A percentile compares a stretch with the other conserved stretches of the same genome.
Conservation (phyloP, 2,888 invertebrate species). For the Geophilus truncorum region DNA sequence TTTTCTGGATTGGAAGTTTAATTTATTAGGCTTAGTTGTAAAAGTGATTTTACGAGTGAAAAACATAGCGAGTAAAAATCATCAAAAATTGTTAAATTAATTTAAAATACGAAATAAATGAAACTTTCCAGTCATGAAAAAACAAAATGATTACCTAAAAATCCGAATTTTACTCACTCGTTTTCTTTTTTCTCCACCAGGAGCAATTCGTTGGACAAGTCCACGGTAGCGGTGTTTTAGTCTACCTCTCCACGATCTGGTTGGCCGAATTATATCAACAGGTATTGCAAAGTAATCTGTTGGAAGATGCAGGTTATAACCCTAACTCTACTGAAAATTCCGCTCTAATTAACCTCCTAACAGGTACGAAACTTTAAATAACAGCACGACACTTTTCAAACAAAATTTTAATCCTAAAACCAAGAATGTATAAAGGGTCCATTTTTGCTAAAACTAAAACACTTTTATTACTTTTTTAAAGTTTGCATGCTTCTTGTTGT, state of each 20-base stretch:
- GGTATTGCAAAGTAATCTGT: constrained; percentile 66
- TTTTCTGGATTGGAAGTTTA: no score
- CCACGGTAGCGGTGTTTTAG: constrained; percentile 83
- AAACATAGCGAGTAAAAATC: no score
- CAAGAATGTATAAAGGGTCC: no score
- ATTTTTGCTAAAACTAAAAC: no score
- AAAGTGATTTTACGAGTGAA: no score
- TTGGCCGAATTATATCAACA: constrained; percentile 86
- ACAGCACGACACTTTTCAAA: not conserved
- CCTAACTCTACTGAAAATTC: constrained; percentile 54
- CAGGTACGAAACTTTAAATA: constrained; percentile 54
- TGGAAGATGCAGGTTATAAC: constrained; percentile 64
- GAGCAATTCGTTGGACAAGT: constrained; percentile 88
- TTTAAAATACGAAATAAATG: no score
- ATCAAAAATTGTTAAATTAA: no score
- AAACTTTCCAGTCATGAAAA: no score
- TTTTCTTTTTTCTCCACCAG: constrained; percentile 49
- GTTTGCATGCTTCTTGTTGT: not conserved
- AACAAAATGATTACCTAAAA: no score
- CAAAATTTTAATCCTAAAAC: not conserved
- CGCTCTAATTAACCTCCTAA: constrained; percentile 67
- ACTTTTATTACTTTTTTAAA: not conserved
- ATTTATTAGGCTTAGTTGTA: no score
- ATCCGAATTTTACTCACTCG: not conserved
- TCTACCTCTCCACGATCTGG: constrained; percentile 91